Evolutionary conservation across 35 echinoderm and acorn worm genomes (phyloP).

Genomic region (Ophioderma brevispina): DNA sequence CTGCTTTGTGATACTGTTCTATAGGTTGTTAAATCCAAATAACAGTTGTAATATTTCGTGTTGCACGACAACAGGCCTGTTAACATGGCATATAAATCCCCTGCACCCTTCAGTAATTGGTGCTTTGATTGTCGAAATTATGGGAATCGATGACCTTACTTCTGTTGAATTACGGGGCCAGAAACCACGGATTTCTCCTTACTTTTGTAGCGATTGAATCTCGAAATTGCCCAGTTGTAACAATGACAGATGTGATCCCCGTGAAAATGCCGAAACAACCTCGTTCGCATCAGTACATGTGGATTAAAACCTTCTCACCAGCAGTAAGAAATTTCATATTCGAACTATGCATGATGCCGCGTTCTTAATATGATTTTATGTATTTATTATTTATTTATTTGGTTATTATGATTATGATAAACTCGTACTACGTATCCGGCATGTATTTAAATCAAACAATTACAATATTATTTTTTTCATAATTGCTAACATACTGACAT

Average conservation of each 20-base stretch:
- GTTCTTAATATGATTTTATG: too few relatives aligned
- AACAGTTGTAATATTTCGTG: too few relatives aligned
- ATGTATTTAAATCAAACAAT: too few relatives aligned
- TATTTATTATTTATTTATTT: too few relatives aligned
- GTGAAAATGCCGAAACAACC: background rate
- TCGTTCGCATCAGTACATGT: background rate
- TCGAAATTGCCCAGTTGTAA: background rate
- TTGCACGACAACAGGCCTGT: background rate
- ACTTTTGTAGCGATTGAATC: background rate
- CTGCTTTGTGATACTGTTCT: too few relatives aligned
- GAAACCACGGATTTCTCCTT: background rate
- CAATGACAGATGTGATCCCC: background rate
- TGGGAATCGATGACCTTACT: constrained; percentile 3
- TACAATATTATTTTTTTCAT: too few relatives aligned
- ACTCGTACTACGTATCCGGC: too few relatives aligned
- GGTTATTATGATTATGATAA: too few relatives aligned
- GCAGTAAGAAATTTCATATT: background rate
- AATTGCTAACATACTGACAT: too few relatives aligned
- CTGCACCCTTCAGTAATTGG: background rate
- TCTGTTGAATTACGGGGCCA: background rate
- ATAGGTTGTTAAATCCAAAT: too few relatives aligned
- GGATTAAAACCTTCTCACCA: background rate
- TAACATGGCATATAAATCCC: constrained; percentile 6
- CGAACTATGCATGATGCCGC: too few relatives aligned
- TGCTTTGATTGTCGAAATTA: background rate